Evolutionary conservation across 2,888 invertebrate genomes (phyloP), one percentile per base, ranked within the genome.

Genomic region (Itoplectis maculator): DNA sequence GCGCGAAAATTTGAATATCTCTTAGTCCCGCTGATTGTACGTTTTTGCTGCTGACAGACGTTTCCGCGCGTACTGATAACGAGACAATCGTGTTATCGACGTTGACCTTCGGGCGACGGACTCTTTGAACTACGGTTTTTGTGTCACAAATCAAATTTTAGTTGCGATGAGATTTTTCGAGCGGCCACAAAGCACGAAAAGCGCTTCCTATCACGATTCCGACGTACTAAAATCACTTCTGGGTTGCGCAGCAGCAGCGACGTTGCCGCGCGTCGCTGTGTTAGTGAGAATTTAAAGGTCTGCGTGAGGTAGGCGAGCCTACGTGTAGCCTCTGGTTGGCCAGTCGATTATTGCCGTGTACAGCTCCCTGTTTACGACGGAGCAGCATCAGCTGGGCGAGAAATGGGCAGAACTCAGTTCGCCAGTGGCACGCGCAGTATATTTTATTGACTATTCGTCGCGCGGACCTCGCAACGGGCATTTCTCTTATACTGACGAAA

Each of bases 281-380:
- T 72, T 45, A 7, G 59, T 72, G 56, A 20, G 56, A 70, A 70
- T 70, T 54, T 42, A 70, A 56, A 70, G 70, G 56, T 54, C 42
- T 56, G 56, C n/a, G 70, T 70, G 5, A 29, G 29, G 29, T 29
- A 29, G 29, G 29, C 5, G 13, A 56, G 29, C 54, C n/a, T 56
- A n/a, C 54, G 54, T 59, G 35, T 59, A 8, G n/a, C n/a, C n/a
- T n/a, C n/a, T 59, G n/a, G 29, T 35, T 59, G 37, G 68, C 79
- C 78, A 73, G 56, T 82, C 69, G 59, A 73, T 78, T 59, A 56
- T 70, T 20, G 63, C 54, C 29, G 61, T 61, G 45, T 72, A n/a
- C n/a, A n/a, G n/a, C 70, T 59, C 68, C 82, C 83, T 85, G 85
- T 85, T 85, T 85, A 85, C 84, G 83, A 79, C 68, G 61, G 82